Conservation (phyloP, 2,797 vertebrate species). For the Poliocrania exsul region DNA sequence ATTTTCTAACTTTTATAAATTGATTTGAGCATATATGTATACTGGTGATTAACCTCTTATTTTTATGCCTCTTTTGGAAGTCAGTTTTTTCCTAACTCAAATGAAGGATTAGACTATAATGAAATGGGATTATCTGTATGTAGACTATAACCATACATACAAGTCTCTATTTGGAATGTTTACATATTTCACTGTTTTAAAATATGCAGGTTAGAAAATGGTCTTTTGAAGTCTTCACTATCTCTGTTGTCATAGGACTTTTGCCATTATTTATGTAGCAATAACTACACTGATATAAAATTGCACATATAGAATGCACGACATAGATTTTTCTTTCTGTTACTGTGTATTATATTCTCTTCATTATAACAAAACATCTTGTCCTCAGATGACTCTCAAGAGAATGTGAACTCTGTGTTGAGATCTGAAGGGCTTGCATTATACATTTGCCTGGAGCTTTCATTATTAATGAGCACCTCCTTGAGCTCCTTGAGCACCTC, state of each 20-base stretch:
- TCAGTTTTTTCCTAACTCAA: not conserved
- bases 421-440: slow-evolving; percentile 61
- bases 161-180: not conserved
- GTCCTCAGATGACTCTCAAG: slow-evolving; percentile 51
- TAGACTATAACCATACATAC: not conserved
- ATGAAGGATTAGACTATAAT: not conserved
- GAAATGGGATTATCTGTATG: not conserved
- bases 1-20: not conserved
- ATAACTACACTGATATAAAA: not conserved
- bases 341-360: not conserved
- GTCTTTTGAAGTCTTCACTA: not conserved
- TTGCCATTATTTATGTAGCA: not conserved
- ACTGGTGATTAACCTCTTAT: not conserved
- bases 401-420: slow-evolving; percentile 38
- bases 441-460: slow-evolving; percentile 55
- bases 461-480: slow-evolving; percentile 74
- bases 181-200: not conserved
- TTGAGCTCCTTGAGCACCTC: slow-evolving; percentile 50
- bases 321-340: not conserved
- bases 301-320: not conserved
- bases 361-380: slow-evolving; percentile 18
- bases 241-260: not conserved
- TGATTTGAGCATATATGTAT: not conserved
- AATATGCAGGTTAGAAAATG: not conserved
- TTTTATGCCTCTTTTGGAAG: not conserved